Evolutionary conservation across 2,888 invertebrate species (phyloP).

Genomic region (Drosophila mimica): DNA sequence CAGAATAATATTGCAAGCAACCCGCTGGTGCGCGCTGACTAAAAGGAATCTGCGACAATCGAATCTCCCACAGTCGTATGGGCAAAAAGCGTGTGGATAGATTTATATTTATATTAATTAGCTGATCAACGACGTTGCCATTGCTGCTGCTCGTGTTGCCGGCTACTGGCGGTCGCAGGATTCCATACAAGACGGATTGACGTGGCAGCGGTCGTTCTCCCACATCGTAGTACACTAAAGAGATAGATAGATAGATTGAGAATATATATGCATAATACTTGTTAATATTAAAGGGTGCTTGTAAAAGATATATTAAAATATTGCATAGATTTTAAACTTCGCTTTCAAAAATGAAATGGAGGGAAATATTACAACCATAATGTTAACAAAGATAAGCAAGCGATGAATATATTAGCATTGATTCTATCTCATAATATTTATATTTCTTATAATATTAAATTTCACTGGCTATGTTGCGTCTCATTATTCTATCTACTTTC

Average conservation of each 20-base stretch:
- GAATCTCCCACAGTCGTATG: constrained; percentile 91
- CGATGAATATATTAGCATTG: neutral
- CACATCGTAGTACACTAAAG: constrained; percentile 84
- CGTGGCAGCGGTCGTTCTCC: constrained; percentile 69
- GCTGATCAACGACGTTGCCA: constrained; percentile 45
- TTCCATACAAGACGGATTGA: constrained; percentile 74
- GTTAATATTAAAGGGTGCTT: neutral
- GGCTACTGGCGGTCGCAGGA: constrained; percentile 58
- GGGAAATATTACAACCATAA: neutral
- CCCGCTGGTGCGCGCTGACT: constrained; percentile 91
- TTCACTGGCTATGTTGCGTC: neutral
- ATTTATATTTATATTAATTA: constrained; percentile 85
- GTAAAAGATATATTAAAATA: neutral
- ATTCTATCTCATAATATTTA: no score
- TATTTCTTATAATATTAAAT: neutral
- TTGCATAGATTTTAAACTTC: neutral
- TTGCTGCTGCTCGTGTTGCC: constrained; percentile 33
- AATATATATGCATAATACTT: neutral
- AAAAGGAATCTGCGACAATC: constrained; percentile 91
- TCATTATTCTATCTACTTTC: neutral
- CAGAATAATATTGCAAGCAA: constrained; percentile 91
- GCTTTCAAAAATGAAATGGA: no score
- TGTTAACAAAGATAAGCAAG: neutral
- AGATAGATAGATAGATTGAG: neutral
- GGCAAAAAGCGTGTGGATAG: constrained; percentile 88